Base-by-base conservation (phyloP, 35 echinoderm and acorn worm species). In the Lytechinus variegatus region DNA sequence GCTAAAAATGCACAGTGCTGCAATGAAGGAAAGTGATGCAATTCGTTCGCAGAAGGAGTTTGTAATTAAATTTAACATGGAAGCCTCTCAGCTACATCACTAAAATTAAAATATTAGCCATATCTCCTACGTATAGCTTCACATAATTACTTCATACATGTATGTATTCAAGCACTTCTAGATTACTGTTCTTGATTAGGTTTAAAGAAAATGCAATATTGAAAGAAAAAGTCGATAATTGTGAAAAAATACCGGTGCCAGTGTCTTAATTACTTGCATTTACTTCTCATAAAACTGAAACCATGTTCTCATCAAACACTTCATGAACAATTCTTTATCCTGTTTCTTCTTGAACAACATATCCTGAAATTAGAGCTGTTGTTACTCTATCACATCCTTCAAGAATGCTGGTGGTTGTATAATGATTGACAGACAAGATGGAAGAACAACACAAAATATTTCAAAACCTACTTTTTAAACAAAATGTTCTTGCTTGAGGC, bases 341-440 rank as follows among this genome's bases (percentile, higher is more conserved):
- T 79, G 4, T 24, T 79, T 79, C 19, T 79, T n/a, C 16, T 24
- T 79, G 19, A n/a, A 79, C 14, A 79, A 79, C 19, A 24, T 16
- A 79, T 79, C 66, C 66, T 79, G 66, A 79, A 79, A 79, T 24
- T 19, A 16, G 19, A 79, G 19, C 16, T 79, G 4, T 4, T 1
- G 16, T 79, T 79, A 24, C 66, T 79, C 33, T 79, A 7, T 79
- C 66, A 79, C n/a, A 79, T 16, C 66, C n/a, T 16, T 79, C 66
- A 79, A 79, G 66, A 24, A 79, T 79, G n/a, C 66, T 79, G 66
- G 66, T 79, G 66, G 66, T 79, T 79, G 66, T 79, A 79, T 24
- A 24, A 4, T 79, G 66, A 79, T 14, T 79, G 66, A 24, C 66
- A 79, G 21, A 6, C 21, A 24, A 24, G 66, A 79, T 79, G 7